phyloP scores from a whole-genome alignment of 2,113 vertebrate genomes.

The Columbina picui region DNA sequence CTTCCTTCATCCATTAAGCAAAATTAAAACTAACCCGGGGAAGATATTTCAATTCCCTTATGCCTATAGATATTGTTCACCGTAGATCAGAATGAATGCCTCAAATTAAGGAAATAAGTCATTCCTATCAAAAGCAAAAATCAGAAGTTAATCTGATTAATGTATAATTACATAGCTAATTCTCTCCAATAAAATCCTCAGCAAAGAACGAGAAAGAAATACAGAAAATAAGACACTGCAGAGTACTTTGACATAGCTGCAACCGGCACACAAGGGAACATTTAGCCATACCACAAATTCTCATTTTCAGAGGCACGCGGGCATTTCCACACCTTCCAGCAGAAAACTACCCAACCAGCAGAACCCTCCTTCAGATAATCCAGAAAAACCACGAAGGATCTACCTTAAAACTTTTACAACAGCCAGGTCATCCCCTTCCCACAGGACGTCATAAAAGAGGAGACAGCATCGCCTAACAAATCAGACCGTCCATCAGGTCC shows the following conservation, averaged over 20 bases:
- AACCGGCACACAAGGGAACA: background rate
- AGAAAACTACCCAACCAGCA: background rate
- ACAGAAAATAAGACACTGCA: background rate
- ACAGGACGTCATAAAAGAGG: background rate
- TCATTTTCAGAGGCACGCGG: fast-evolving
- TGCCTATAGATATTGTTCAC: background rate
- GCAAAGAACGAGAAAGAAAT: background rate
- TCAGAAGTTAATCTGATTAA: background rate
- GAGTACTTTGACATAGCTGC: background rate
- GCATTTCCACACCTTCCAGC: background rate
- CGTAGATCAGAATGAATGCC: background rate
- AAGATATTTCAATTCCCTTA: background rate
- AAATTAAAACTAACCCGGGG: background rate
- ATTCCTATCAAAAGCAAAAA: background rate
- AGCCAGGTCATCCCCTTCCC: background rate
- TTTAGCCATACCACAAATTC: background rate
- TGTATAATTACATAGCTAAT: background rate
- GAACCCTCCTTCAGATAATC: background rate
- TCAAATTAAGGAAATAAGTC: background rate
- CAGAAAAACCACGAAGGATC: background rate
- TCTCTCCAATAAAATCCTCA: background rate
- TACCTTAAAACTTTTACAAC: background rate
- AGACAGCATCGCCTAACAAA: background rate
- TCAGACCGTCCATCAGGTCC: fast-evolving
- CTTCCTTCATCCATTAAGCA: background rate